Conservation (phyloP, 1,140 invertebrate species). For the Spodoptera litura region DNA sequence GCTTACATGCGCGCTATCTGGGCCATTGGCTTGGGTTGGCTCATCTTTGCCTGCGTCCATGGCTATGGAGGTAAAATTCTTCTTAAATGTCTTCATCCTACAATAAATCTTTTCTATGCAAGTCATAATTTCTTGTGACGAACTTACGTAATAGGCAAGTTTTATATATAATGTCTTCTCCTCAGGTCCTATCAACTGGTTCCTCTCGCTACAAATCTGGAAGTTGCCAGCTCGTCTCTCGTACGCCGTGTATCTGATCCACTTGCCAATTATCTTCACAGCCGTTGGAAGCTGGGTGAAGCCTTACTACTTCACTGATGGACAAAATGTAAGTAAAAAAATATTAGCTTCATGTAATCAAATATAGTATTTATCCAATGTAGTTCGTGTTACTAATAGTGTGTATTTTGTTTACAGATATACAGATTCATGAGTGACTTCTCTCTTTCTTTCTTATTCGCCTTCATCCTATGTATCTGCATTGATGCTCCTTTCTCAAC, state of each 20-base stretch:
- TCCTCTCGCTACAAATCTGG: conserved; percentile 81
- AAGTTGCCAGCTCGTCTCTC: conserved; percentile 81
- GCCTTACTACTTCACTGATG: conserved; percentile 57
- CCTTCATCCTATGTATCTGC: conserved; percentile 53
- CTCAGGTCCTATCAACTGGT: conserved; percentile 79
- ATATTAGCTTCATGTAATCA: too few species aligned
- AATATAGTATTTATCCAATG: background rate
- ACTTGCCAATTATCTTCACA: conserved; percentile 62
- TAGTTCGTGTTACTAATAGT: background rate
- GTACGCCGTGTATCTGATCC: conserved; percentile 83
- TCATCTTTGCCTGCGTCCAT: conserved; percentile 89
- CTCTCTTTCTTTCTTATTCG: conserved; percentile 45
- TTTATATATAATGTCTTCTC: background rate
- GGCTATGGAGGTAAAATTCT: conserved; percentile 87
- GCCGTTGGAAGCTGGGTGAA: conserved; percentile 54
- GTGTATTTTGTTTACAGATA: conserved; percentile 52
- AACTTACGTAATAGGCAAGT: background rate
- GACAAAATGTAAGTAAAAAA: conserved; percentile 52
- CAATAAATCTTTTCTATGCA: background rate
- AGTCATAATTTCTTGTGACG: too few species aligned
- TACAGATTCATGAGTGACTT: conserved; percentile 54
- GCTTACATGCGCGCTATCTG: conserved; percentile 87
- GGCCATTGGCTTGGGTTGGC: conserved; percentile 88
- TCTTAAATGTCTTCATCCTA: background rate
- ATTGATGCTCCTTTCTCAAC: conserved; percentile 62